A percentile compares a stretch with the other conserved stretches of the same genome.
These are phyloP conservation scores for Tyria jacobaeae DNA, from an alignment of 2,888 invertebrate species.

Conservation along the genomic window DNA sequence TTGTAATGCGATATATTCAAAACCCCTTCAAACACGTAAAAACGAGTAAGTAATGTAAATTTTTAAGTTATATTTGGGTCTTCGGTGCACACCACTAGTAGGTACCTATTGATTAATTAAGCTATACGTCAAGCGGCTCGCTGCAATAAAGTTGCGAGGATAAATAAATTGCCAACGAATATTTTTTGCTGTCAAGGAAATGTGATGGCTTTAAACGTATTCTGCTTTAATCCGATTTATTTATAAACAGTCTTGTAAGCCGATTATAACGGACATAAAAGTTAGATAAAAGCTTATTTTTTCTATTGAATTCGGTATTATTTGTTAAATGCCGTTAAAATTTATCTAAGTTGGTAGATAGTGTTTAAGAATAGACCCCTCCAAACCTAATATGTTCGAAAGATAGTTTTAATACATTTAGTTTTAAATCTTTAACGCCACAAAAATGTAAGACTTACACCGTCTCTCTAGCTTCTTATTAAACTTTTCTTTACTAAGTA, in stretches of 20 bases:
- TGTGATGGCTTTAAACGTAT: slow-evolving; percentile 38
- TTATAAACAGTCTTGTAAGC: slow-evolving; percentile 48
- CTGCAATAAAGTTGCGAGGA: slow-evolving; percentile 45
- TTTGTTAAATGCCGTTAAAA: slow-evolving; percentile 17
- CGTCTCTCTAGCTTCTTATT: too few species aligned
- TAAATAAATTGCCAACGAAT: slow-evolving; percentile 43
- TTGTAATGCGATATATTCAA: too few species aligned
- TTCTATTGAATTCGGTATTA: slow-evolving; percentile 12
- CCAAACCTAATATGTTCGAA: neutral
- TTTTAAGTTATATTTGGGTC: too few species aligned
- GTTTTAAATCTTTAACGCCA: neutral
- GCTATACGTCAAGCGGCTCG: slow-evolving; percentile 42
- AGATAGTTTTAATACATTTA: too few species aligned
- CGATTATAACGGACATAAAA: slow-evolving; percentile 41
- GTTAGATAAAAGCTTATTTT: slow-evolving; percentile 10
- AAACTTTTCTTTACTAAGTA: too few species aligned
- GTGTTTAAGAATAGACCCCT: neutral
- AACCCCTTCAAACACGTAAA: too few species aligned
- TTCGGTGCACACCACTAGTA: slow-evolving; percentile 26
- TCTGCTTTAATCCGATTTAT: slow-evolving; percentile 50
- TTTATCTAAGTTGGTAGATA: neutral
- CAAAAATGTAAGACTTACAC: too few species aligned
- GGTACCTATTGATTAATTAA: slow-evolving; percentile 49
- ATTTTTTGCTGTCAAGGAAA: slow-evolving; percentile 42
- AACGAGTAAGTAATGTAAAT: too few species aligned